These are phyloP conservation scores for Xenopus petersii DNA, from an alignment of 2,797 vertebrate genomes.

Conservation along the genomic window DNA sequence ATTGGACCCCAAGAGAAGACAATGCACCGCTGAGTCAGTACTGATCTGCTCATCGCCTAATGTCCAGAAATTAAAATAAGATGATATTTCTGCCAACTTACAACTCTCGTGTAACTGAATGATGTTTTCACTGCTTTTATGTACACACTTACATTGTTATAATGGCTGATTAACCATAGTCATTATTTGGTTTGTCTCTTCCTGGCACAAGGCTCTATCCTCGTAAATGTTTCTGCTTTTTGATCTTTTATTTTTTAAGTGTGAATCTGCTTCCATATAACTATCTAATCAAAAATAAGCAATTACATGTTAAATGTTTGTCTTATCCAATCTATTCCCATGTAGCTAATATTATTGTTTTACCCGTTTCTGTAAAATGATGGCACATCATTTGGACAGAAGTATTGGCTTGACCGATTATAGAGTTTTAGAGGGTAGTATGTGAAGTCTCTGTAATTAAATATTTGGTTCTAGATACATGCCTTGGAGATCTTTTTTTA, in stretches of 20 bases:
- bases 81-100: slow-evolving; percentile 40
- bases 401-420: no score
- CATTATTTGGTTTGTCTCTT: slow-evolving; percentile 16
- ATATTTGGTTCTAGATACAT: no score
- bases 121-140: slow-evolving; percentile 7
- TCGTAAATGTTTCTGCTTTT: neutral
- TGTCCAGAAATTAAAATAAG: slow-evolving; percentile 58
- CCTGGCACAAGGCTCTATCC: neutral
- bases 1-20: slow-evolving; percentile 64
- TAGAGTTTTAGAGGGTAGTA: no score
- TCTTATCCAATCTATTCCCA: no score
- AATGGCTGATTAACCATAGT: slow-evolving; percentile 13
- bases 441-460: no score
- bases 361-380: no score
- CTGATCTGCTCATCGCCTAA: slow-evolving; percentile 59
- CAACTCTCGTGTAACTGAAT: slow-evolving; percentile 30
- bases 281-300: no score
- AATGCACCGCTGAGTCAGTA: slow-evolving; percentile 71
- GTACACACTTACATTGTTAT: slow-evolving; percentile 18
- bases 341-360: no score
- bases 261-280: no score
- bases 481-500: no score
- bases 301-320: no score
- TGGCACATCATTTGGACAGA: no score
- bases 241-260: neutral